Evolutionary conservation across 2,888 invertebrate species (phyloP), one percentile per base, ranked within the genome.

Genomic region (Ophion costatus): DNA sequence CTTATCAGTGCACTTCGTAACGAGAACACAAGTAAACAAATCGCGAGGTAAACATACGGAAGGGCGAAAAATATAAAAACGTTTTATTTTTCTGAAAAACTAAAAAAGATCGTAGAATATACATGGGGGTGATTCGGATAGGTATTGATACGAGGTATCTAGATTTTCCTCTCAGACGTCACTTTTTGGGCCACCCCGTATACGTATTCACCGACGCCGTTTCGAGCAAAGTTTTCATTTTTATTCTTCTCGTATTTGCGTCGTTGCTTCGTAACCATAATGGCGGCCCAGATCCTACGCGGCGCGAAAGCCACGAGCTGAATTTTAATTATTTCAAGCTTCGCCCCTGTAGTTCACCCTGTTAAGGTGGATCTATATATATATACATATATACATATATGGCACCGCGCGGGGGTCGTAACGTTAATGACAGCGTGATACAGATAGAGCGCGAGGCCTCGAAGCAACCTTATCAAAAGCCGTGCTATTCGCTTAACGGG

Each of bases 251-350:
- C 42, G 33, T 51, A 51, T 51, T 51, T 66, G 66, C 61, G 11
- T 57, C 24, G n/a, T 10, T 22, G 17, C n/a, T 75, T 75, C 63
- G 29, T 51, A 51, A 17, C 42, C n/a, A 22, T 57, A 45, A 63
- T 42, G 33, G 24, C 73, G 56, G 67, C 74, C 73, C 59, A 71
- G 61, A 61, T 22, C 75, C 69, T 22, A 51, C 4, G n/a, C 33
- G 51, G 51, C 51, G 51, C 51, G 51, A 51, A 51, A 73, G 42
- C 33, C 57, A 29, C 20, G 33, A 29, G 63, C 69, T 64, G 69
- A 75, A 81, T 81, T 78, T 84, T 84, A 78, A 78, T 84, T 70
- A 56, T 78, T 24, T 77, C 33, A 20, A 80, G 69, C 24, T 80
- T 77, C 38, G 20, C 29, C 59, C 45, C 59, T 17, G 51, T 51